Evolutionary conservation across 2,113 vertebrate species (phyloP).

Genomic region (pig (Sus scrofa)): DNA sequence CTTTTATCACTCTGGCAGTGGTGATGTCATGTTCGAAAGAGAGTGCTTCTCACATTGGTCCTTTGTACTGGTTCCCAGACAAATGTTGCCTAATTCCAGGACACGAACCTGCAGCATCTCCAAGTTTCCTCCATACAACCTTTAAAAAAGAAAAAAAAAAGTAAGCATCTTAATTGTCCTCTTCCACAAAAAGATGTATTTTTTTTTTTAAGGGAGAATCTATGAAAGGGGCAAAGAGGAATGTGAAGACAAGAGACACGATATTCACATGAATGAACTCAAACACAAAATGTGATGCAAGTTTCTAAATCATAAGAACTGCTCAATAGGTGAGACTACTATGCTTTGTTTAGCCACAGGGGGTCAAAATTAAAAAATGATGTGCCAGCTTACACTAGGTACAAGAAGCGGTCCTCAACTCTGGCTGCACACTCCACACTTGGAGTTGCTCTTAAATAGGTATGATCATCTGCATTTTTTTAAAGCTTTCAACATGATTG

Average conservation of each 20-base stretch:
- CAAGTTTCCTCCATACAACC: conserved; percentile 94
- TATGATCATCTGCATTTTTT: background rate
- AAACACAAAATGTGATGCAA: conserved; percentile 35
- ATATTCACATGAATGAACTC: conserved; percentile 53
- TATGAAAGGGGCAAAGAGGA: background rate
- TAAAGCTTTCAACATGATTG: background rate
- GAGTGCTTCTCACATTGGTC: conserved; percentile 87
- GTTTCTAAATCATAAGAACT: conserved; percentile 25
- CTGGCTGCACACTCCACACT: background rate
- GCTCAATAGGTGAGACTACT: background rate
- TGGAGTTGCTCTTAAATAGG: background rate
- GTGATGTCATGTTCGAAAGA: conserved; percentile 60
- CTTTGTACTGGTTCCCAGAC: conserved; percentile 91
- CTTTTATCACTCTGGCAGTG: conserved; percentile 64
- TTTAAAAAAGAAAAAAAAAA: conserved; percentile 81
- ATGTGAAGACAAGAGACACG: conserved; percentile 61
- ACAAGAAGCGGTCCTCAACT: background rate
- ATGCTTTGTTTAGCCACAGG: background rate
- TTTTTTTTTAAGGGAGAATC: background rate
- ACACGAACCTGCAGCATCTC: conserved; percentile 93
- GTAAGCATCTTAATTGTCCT: conserved; percentile 58
- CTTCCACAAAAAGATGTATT: background rate
- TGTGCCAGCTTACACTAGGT: background rate
- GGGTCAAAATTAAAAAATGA: background rate
- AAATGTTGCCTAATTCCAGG: conserved; percentile 93